Percentiles rank a stretch among this genome's conserved stretches.
phyloP scores from a whole-genome alignment of 2,113 vertebrate genomes.

The Nettapus auritus region DNA sequence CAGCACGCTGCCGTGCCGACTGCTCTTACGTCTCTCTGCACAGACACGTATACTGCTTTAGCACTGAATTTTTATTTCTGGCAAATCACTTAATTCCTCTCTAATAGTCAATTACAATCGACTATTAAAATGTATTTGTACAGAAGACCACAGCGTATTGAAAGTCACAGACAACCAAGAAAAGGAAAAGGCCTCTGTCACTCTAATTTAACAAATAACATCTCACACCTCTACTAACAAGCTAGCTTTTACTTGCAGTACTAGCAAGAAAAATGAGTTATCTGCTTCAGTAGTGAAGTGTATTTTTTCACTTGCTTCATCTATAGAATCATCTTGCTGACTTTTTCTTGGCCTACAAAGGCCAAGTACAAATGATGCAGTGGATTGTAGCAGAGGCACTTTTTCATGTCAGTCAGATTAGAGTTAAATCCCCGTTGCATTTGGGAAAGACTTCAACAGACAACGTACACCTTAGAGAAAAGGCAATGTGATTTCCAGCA shows the following conservation, averaged over 20 bases:
- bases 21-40: neutral
- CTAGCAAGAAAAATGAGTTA: neutral
- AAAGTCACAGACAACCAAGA: neutral
- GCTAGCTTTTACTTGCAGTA: neutral
- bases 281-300: neutral
- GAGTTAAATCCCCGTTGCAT: neutral
- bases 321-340: neutral
- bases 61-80: neutral
- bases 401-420: neutral
- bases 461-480: neutral
- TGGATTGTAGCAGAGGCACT: neutral
- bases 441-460: neutral
- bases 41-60: rapidly evolving
- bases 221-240: rapidly evolving
- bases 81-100: neutral
- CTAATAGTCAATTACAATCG: neutral
- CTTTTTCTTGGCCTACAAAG: slow-evolving; percentile 20
- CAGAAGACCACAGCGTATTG: neutral
- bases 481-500: neutral
- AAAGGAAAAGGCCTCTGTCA: neutral
- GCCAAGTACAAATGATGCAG: neutral
- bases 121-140: neutral
- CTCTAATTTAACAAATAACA: neutral
- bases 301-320: neutral
- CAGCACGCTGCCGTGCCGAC: rapidly evolving